Base-by-base conservation (phyloP, 1,140 invertebrate genomes). In the Zophobas atratus region DNA sequence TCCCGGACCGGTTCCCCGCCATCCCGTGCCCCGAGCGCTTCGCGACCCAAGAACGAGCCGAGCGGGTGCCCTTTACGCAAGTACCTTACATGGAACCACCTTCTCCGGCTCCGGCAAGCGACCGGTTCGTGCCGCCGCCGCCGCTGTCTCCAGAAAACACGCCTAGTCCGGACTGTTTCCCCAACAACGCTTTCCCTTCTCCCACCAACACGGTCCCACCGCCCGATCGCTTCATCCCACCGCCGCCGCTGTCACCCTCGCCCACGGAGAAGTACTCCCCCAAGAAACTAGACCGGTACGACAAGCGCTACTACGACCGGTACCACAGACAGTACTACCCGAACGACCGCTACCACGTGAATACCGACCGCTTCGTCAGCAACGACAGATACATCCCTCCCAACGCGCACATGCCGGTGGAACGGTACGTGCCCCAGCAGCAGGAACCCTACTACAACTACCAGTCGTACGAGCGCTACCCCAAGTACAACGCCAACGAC, bases 401-500 rank as follows among this genome's bases (percentile, higher is more conserved):
- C 1, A 90, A 90, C 67, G 91, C 91, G 46, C 92, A 93, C 84
- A 91, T 91, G 76, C 92, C 92, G 3, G 92, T 93, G 55, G 92
- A 93, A 85, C 88, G 91, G 43, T 92, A 92, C 80, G 91, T 92
- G 77, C 91, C 91, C 46, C 84, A 85, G 67, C 84, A 78, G 48
- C 84, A 86, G 78, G 82, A 84, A 75, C 79, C 80, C 48, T 86
- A 86, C 77, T 84, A 83, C 75, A 80, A 77, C 20, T 82, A 84
- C 60, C 84, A 86, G 77, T 41, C 81, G 2, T 84, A 84, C 67
- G 83, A 84, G 57, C 73, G 84, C 0, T 84, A 82, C 67, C 78
- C 77, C 1, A 82, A 82, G 60, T 83, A 81, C 53, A 88, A 88
- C 79, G 84, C 87, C 0, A 87, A 86, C 1, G 90, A 91, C 81